These are phyloP conservation scores for Metacarcinus magister DNA, from an alignment of 2,888 invertebrate species.

Conservation along the genomic window DNA sequence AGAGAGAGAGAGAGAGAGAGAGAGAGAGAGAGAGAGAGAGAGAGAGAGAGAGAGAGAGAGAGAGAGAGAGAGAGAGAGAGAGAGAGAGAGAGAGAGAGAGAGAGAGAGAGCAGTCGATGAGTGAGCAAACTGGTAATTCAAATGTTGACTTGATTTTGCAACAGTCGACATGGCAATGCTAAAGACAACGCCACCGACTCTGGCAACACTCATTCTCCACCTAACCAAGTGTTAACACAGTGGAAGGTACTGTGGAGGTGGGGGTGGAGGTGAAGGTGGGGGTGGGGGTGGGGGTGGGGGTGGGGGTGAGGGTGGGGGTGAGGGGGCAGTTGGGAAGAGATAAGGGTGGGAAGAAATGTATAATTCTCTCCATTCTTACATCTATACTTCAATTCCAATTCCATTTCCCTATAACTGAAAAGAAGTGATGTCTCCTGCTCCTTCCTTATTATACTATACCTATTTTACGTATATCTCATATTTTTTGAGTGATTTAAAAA, in stretches of 20 bases:
- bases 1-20: background rate
- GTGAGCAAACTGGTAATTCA: background rate
- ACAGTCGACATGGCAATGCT: background rate
- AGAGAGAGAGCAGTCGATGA: background rate
- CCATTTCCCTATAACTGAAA: no score
- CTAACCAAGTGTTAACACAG: background rate
- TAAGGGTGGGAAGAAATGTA: background rate
- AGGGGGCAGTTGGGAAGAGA: background rate
- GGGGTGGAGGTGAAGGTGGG: background rate
- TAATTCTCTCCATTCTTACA: no score
- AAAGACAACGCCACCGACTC: background rate
- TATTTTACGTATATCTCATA: no score
- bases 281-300: background rate
- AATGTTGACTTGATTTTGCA: background rate
- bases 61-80: background rate
- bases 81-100: background rate
- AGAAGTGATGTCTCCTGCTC: no score
- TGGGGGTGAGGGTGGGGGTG: background rate
- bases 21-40: slow-evolving; percentile 12
- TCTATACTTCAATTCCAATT: no score
- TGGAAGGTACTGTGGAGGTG: background rate
- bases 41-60: background rate
- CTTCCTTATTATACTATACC: no score
- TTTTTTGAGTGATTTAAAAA: no score
- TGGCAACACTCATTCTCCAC: background rate